Conservation (phyloP, 2,888 invertebrate genomes). For the Clistopyga incitator region DNA sequence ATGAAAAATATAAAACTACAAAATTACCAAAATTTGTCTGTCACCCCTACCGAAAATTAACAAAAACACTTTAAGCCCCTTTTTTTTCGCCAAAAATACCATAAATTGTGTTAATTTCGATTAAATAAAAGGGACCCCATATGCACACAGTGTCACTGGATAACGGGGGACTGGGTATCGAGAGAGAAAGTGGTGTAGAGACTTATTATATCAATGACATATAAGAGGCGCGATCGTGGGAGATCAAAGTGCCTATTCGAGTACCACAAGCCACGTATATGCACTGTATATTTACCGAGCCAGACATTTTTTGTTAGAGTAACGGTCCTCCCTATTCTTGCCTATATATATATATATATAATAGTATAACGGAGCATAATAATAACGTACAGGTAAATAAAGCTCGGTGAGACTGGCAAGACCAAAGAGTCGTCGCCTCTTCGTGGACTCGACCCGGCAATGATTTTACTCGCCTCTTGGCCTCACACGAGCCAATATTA, state of each 20-base stretch:
- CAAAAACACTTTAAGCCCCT: too few species aligned
- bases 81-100: too few species aligned
- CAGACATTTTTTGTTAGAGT: slow-evolving; percentile 49
- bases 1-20: too few species aligned
- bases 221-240: slow-evolving; percentile 71
- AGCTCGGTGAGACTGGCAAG: slow-evolving; percentile 25
- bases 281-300: slow-evolving; percentile 35
- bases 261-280: slow-evolving; percentile 1
- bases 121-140: background rate
- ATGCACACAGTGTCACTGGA: background rate
- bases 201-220: slow-evolving; percentile 44
- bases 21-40: too few species aligned
- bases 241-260: slow-evolving; percentile 71
- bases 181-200: slow-evolving; percentile 55
- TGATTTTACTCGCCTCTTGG: slow-evolving; percentile 53
- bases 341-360: background rate
- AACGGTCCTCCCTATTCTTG: slow-evolving; percentile 36
- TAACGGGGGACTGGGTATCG: slow-evolving; percentile 7
- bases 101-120: background rate
- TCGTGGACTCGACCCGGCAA: slow-evolving; percentile 29
- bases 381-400: slow-evolving; percentile 65
- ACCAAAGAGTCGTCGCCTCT: slow-evolving; percentile 27
- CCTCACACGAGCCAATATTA: slow-evolving; percentile 10
- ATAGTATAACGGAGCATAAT: slow-evolving; percentile 73
- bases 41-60: too few species aligned